Base-by-base conservation (phyloP, 2,113 vertebrate species). In the Telmatochromis brachygnathus region DNA sequence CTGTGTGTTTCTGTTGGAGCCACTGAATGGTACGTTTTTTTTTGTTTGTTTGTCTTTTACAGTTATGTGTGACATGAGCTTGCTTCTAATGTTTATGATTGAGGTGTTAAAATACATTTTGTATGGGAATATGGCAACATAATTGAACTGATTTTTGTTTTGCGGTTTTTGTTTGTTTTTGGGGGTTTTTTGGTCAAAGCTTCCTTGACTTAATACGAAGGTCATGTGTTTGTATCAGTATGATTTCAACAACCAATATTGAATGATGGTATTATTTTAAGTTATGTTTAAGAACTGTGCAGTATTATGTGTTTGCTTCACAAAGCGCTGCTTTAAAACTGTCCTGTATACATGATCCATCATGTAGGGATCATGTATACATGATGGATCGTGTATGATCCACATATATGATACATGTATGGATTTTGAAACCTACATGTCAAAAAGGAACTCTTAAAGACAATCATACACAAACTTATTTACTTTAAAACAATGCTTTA, bases 251-350 rank as follows among this genome's bases (percentile, higher is more conserved):
- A 79, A 39, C 39, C 33, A 23, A 70, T 84, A 54, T 62, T 81
- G 83, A 91, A 89, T 68, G 87, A 91, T 28, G 87, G 77, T 93
- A 68, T 88, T 89, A 79, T 92, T 87, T 89, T 93, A 94, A 93
- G 53, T 94, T 93, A 92, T 91, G 89, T 94, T 55, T 87, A 37
- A 68, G 82, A 80, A 91, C 26, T 90, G 53, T 95, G 87, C 94
- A 93, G 93, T 94, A 93, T 94, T 94, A 88, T 39, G 84, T 56
- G 79, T 62, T 77, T 17, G 77, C 88, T 89, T 90, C 77, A 85
- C 83, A 62, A 81, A 75, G 89, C 84, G 88, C 45, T 51, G 83
- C 91, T 91, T 91, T 79, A 51, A 87, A 70, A 62, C 55, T 37
- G 62, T 68, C 33, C 11, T 8, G 62, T 68, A 4, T 21, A 37